Evolutionary conservation across 2,888 invertebrate species (phyloP).

Genomic region (Parnassius glacialis): DNA sequence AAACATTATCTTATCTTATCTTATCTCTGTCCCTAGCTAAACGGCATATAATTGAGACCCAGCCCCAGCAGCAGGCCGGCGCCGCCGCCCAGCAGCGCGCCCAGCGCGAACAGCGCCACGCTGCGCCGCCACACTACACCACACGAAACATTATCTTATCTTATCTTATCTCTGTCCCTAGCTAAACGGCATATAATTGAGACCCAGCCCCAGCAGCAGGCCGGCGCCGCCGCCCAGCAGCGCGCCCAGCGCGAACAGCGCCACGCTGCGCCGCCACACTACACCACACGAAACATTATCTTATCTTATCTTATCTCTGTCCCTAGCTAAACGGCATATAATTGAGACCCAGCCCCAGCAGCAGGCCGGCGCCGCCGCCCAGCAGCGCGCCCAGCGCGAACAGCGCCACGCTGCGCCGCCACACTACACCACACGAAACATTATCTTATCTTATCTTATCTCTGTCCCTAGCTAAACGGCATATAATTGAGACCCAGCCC

Average conservation of each 20-base stretch:
- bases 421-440: conserved; percentile 46
- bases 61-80: conserved; percentile 59
- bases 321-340: too few species aligned
- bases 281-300: not conserved
- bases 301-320: too few species aligned
- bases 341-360: conserved; percentile 47
- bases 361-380: conserved; percentile 60
- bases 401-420: conserved; percentile 70
- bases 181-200: too few species aligned
- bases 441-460: too few species aligned
- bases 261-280: conserved; percentile 74
- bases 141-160: too few species aligned
- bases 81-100: conserved; percentile 55
- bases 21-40: too few species aligned
- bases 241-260: conserved; percentile 63
- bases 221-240: conserved; percentile 59
- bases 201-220: conserved; percentile 52
- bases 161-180: too few species aligned
- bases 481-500: conserved; percentile 41
- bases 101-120: conserved; percentile 64
- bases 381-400: conserved; percentile 59
- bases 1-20: too few species aligned
- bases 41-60: not conserved
- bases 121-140: conserved; percentile 70
- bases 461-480: too few species aligned